These are phyloP conservation scores for Aporophyla lueneburgensis DNA, from an alignment of 2,888 invertebrate species.

Conservation along the genomic window DNA sequence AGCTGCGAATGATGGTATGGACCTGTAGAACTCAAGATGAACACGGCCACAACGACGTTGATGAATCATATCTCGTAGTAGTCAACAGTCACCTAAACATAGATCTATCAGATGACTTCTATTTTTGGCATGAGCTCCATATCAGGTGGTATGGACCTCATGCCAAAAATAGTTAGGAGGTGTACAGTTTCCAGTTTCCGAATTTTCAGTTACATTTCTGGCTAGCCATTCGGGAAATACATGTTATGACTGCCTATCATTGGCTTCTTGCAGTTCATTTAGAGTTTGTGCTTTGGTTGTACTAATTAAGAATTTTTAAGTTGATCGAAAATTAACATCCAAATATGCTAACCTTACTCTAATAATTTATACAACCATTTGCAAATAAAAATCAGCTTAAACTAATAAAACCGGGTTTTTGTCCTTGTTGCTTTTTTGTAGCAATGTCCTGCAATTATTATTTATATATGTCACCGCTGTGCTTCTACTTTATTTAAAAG, in stretches of 20 bases:
- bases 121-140: no score
- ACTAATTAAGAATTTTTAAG: neutral
- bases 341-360: neutral
- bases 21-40: no score
- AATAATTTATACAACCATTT: neutral
- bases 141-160: no score
- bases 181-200: no score
- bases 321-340: neutral
- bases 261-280: neutral
- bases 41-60: no score
- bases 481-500: neutral
- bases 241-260: neutral
- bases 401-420: neutral
- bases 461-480: neutral
- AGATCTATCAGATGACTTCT: no score
- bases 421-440: neutral
- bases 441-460: neutral
- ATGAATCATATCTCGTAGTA: no score
- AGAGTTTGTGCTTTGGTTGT: neutral
- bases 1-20: no score
- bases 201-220: no score
- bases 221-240: neutral
- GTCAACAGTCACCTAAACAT: no score
- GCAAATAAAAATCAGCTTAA: neutral
- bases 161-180: no score